Evolutionary conservation across 2,113 vertebrate genomes (phyloP), one percentile per base, ranked within the genome.

Genomic region (Sturnus vulgaris): DNA sequence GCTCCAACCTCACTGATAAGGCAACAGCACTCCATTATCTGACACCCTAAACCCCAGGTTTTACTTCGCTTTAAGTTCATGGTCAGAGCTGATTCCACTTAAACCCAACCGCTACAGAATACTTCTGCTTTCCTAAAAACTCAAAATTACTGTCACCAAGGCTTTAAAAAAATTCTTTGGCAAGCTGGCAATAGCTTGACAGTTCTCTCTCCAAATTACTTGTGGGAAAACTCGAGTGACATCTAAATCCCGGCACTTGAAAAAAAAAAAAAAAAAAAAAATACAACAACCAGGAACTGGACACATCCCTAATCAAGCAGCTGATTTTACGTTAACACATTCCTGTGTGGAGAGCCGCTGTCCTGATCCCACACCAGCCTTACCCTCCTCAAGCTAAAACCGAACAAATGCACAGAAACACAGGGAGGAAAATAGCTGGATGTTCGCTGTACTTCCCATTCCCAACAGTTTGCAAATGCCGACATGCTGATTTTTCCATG

Each of bases 381-480:
- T 40, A 42, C 2, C 1, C 12, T 52, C 17, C 30, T 4, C 37
- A 31, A 31, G n/a, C 17, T 23, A 39, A 63, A 86, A 30, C 12
- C 10, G 18, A 90, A 59, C 1, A 8, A 18, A 31, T 7, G 22
- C 28, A 28, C 5, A 30, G 31, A 66, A 61, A 72, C 6, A 69
- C 23, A 40, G 7, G 1, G 6, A 46, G n/a, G 40, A 4, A 68
- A 68, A 25, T 7, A 35, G 1, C 28, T 57, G 19, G 12, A 25
- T 5, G 27, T 25, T 21, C 0, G 2, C 11, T 11, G 0, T 12
- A 35, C 15, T 82, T 59, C 64, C 35, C 24, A 16, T 28, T 50
- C 60, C 47, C 27, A 75, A 46, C 56, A 52, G 46, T 17, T 6
- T 22, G 31, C 15, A 35, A 69, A 42, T 59, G 52, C 76, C 84